Evolutionary conservation across 1,140 invertebrate species (phyloP).

Genomic region (Theocolax elegans): DNA sequence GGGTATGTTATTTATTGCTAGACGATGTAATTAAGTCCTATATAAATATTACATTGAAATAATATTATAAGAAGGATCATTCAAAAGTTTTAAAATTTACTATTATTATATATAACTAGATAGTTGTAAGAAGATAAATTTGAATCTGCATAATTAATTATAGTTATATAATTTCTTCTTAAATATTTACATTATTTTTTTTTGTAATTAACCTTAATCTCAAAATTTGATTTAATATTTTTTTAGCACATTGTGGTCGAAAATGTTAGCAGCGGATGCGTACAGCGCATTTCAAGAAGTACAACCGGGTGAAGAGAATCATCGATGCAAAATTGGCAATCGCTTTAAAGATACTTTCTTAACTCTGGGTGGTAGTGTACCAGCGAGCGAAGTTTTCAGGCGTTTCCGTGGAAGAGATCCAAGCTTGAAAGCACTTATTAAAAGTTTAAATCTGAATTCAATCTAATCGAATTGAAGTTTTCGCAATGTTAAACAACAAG

Average conservation of each 20-base stretch:
- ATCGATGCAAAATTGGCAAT: slow-evolving; percentile 70
- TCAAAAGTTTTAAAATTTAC: no score
- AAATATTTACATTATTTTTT: neutral
- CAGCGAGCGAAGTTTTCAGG: slow-evolving; percentile 86
- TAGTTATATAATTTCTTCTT: neutral
- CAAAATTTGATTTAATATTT: slow-evolving; percentile 32
- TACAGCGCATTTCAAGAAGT: slow-evolving; percentile 86
- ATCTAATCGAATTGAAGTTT: no score
- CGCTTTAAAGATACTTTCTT: slow-evolving; percentile 89
- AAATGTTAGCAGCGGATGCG: slow-evolving; percentile 90
- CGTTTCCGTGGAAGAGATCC: slow-evolving; percentile 92
- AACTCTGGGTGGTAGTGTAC: slow-evolving; percentile 81
- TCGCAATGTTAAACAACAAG: no score
- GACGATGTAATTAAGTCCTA: no score
- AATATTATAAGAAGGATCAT: no score
- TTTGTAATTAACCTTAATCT: no score
- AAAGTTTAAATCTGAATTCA: slow-evolving; percentile 70
- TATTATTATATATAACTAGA: no score
- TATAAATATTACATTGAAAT: no score
- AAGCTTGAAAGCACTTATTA: slow-evolving; percentile 82
- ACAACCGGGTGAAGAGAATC: slow-evolving; percentile 59
- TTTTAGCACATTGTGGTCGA: slow-evolving; percentile 80
- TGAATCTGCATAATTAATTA: slow-evolving; percentile 28
- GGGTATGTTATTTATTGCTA: no score
- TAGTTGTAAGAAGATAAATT: no score